phyloP scores from a whole-genome alignment of 2,797 vertebrate species.

The Enoplosus armatus region DNA sequence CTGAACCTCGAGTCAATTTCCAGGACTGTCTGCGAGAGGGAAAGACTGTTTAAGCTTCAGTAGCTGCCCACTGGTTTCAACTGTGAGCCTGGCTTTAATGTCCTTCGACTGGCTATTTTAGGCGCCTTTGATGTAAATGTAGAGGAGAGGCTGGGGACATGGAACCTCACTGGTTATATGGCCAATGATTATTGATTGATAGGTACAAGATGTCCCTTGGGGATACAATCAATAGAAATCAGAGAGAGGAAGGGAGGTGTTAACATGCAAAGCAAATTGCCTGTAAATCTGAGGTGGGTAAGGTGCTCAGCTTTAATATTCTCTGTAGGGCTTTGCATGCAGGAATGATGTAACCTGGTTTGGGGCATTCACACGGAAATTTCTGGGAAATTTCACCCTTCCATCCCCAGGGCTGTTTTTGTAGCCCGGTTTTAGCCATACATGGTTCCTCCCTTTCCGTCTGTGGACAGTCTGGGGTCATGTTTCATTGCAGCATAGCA shows the following conservation, averaged over 20 bases:
- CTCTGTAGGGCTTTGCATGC: neutral
- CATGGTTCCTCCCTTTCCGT: conserved; percentile 25
- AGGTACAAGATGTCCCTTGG: conserved; percentile 4
- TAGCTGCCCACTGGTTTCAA: conserved; percentile 29
- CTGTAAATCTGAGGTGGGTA: conserved; percentile 1
- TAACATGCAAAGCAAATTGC: conserved; percentile 1
- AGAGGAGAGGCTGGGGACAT: neutral
- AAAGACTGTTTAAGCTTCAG: conserved; percentile 36
- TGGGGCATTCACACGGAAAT: conserved; percentile 14
- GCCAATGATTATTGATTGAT: conserved; percentile 40
- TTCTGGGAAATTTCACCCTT: neutral
- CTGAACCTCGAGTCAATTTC: conserved; percentile 61
- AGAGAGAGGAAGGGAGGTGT: neutral
- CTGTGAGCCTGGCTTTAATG: conserved; percentile 38
- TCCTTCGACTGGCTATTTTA: conserved; percentile 25
- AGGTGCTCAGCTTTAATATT: conserved; percentile 9
- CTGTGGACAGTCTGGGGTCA: conserved; percentile 34
- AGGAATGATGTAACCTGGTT: conserved; percentile 29
- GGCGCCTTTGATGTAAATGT: conserved; percentile 20
- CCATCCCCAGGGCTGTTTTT: conserved; percentile 8
- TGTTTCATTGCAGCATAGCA: conserved; percentile 28
- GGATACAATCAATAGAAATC: conserved; percentile 12
- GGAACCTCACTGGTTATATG: conserved; percentile 4
- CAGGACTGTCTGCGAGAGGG: conserved; percentile 24
- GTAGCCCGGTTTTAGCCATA: conserved; percentile 1